phyloP scores from a whole-genome alignment of 2,113 vertebrate species.

The Cynoglossus semilaevis region DNA sequence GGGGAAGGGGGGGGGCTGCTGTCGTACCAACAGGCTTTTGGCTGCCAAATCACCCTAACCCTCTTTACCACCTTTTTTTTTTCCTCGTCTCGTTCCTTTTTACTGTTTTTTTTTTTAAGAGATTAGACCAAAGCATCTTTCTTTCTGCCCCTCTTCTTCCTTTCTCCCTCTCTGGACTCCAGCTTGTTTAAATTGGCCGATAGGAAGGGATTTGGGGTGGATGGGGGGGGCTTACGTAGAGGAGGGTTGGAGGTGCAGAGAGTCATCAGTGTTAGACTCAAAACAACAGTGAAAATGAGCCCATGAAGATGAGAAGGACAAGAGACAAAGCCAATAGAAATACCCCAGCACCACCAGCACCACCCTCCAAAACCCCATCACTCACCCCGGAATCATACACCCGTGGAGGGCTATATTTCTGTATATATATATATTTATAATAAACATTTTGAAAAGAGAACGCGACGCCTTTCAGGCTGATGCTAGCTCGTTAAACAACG shows the following conservation, averaged over 20 bases:
- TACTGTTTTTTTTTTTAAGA: conserved; percentile 82
- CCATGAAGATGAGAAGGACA: conserved; percentile 80
- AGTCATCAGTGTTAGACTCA: conserved; percentile 81
- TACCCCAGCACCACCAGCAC: conserved; percentile 62
- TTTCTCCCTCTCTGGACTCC: conserved; percentile 69
- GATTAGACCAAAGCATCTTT: conserved; percentile 75
- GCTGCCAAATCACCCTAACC: conserved; percentile 80
- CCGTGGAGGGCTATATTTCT: conserved; percentile 55
- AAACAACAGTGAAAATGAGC: conserved; percentile 77
- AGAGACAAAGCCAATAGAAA: conserved; percentile 83
- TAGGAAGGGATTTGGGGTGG: conserved; percentile 80
- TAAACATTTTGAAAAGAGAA: too few species aligned
- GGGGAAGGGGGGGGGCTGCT: conserved; percentile 62
- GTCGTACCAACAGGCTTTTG: conserved; percentile 70
- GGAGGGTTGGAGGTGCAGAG: conserved; percentile 50
- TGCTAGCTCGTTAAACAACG: too few species aligned
- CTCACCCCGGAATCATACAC: conserved; percentile 37
- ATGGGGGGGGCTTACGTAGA: conserved; percentile 76
- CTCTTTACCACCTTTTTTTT: conserved; percentile 61
- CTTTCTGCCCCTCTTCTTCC: conserved; percentile 37
- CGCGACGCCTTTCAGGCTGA: too few species aligned
- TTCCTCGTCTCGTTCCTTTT: conserved; percentile 41
- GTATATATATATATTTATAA: conserved; percentile 36
- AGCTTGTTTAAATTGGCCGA: conserved; percentile 80
- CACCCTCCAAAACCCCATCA: not conserved